Percentiles rank a stretch among this genome's conserved stretches.
Conservation (phyloP, 2,797 vertebrate species). For the Orestias chungarensis region DNA sequence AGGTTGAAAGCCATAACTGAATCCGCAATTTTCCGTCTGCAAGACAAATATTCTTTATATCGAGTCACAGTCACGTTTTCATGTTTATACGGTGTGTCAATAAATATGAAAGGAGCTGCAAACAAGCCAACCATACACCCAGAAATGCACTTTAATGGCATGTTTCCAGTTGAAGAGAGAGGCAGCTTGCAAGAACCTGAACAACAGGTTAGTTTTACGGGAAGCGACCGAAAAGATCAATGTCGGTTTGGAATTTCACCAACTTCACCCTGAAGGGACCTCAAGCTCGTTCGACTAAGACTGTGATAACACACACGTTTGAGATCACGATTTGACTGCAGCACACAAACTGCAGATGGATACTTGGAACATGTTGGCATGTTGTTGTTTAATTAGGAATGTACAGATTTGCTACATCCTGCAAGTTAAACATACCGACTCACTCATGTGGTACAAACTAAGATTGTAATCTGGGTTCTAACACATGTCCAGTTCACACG, state of each 20-base stretch:
- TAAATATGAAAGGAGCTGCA: neutral
- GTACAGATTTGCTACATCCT: slow-evolving; percentile 41
- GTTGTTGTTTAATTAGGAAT: slow-evolving; percentile 36
- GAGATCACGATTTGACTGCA: slow-evolving; percentile 16
- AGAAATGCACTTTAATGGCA: neutral
- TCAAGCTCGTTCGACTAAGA: slow-evolving; percentile 38
- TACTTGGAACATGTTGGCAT: slow-evolving; percentile 57
- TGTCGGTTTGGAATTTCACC: neutral
- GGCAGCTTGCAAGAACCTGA: neutral
- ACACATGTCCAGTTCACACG: neutral
- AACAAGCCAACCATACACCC: neutral
- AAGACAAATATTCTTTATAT: neutral
- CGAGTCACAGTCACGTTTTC: neutral
- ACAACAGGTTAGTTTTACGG: neutral
- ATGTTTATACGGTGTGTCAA: neutral
- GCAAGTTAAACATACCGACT: slow-evolving; percentile 24
- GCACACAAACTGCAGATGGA: slow-evolving; percentile 45
- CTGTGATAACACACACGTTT: slow-evolving; percentile 17
- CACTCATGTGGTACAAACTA: neutral
- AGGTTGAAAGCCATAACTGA: neutral
- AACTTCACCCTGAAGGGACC: slow-evolving; percentile 23
- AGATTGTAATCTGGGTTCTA: slow-evolving; percentile 5
- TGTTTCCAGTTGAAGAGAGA: neutral
- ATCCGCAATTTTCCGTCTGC: neutral
- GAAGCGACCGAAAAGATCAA: neutral